A percentile compares a stretch with the other conserved stretches of the same genome.
These are phyloP conservation scores for Xestia sexstrigata DNA, from an alignment of 2,888 invertebrate genomes.

Conservation along the genomic window DNA sequence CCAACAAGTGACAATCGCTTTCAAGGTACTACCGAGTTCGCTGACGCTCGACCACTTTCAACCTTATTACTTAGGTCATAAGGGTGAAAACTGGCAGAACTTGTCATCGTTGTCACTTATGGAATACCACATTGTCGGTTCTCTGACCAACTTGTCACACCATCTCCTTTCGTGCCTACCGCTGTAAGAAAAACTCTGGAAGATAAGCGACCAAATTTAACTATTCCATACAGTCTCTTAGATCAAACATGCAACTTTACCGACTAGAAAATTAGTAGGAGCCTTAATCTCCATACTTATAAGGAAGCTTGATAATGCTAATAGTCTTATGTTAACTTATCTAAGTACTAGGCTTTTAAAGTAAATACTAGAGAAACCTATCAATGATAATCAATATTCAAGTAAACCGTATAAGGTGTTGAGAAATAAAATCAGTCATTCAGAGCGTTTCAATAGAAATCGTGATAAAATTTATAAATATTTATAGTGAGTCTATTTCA, in stretches of 20 bases:
- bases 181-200: no score
- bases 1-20: no score
- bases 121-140: no score
- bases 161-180: no score
- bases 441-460: constrained; percentile 53
- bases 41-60: background rate
- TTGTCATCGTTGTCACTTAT: no score
- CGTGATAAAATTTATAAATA: constrained; percentile 64
- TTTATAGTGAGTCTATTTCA: constrained; percentile 63
- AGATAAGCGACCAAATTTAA: background rate
- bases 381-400: constrained; percentile 64
- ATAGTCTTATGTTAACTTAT: constrained; percentile 68
- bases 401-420: constrained; percentile 56
- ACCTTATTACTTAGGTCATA: background rate
- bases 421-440: constrained; percentile 65
- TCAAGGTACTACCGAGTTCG: no score
- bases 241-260: constrained; percentile 14
- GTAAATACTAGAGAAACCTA: constrained; percentile 55
- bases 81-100: background rate
- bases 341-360: constrained; percentile 63
- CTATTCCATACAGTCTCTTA: background rate
- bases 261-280: constrained; percentile 40
- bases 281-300: constrained; percentile 64
- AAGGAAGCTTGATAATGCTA: constrained; percentile 74
- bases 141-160: no score